Conservation (phyloP, 2,888 invertebrate species). For the Ariolimax columbianus region DNA sequence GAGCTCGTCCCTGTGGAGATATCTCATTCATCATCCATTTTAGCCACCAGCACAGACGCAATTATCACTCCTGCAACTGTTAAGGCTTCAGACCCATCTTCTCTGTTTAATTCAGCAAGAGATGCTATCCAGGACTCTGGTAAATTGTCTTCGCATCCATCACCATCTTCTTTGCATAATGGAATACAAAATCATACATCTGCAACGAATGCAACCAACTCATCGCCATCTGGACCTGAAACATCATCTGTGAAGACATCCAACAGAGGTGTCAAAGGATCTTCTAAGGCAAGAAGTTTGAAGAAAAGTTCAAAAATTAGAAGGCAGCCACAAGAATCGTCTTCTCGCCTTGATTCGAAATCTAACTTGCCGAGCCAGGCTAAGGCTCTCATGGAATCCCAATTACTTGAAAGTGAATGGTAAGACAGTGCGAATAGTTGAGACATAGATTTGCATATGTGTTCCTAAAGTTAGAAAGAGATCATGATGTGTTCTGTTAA, state of each 20-base stretch:
- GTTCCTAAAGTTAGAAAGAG: background rate
- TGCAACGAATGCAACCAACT: background rate
- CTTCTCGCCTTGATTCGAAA: background rate
- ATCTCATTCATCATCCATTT: background rate
- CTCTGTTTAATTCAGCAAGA: background rate
- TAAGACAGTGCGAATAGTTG: background rate
- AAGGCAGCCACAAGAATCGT: background rate
- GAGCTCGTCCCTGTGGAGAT: background rate
- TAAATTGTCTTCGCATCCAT: background rate
- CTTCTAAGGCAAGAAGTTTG: constrained; percentile 9
- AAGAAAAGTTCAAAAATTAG: constrained; percentile 22
- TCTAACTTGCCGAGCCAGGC: constrained; percentile 22
- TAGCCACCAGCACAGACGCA: background rate
- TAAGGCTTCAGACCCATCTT: background rate
- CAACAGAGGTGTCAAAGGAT: constrained; percentile 4
- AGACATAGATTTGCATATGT: background rate
- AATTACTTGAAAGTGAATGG: constrained; percentile 45
- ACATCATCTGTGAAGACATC: background rate
- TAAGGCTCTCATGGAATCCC: constrained; percentile 30
- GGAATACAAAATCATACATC: background rate
- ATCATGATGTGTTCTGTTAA: no score
- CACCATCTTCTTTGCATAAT: constrained; percentile 1
- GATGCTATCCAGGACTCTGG: background rate
- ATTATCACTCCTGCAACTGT: background rate
- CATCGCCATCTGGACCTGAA: background rate